These are phyloP conservation scores for Phalanger gymnotis DNA, from an alignment of 2,797 vertebrate species.

Conservation along the genomic window DNA sequence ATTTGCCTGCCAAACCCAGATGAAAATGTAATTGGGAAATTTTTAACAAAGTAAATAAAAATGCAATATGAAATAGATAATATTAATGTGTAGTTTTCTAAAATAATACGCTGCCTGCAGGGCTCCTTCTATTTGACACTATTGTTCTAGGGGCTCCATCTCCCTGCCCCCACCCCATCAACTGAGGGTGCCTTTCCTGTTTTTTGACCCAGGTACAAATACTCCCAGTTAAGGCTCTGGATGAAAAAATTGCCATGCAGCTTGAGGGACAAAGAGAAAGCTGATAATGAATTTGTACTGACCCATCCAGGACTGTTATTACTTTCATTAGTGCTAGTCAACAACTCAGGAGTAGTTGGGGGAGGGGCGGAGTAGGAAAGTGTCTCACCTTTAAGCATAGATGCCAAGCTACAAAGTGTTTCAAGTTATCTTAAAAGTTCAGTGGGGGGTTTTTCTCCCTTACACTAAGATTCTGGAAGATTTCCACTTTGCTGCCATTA, in stretches of 20 bases:
- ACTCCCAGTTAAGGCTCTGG: not conserved
- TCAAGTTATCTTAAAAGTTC: conserved; percentile 12
- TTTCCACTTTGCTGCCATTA: not conserved
- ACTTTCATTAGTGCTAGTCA: not conserved
- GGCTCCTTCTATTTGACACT: not conserved
- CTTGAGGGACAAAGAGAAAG: not conserved
- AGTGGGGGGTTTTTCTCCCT: not conserved
- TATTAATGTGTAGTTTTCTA: not conserved
- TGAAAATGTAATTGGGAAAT: not conserved
- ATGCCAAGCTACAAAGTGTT: not conserved
- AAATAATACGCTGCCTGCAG: not conserved
- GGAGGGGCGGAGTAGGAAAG: not conserved
- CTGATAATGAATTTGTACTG: not conserved
- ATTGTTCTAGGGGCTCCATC: not conserved
- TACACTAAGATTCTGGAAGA: not conserved
- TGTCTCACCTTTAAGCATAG: not conserved
- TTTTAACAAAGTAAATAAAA: not conserved
- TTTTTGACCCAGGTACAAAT: not conserved
- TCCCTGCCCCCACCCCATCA: not conserved
- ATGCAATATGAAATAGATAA: not conserved
- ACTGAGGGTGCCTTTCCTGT: not conserved
- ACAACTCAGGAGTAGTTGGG: not conserved
- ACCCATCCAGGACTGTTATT: not conserved
- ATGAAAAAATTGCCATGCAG: not conserved
- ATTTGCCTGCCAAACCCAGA: not conserved